A percentile compares a stretch with the other conserved stretches of the same genome.
These are phyloP conservation scores for Cotesia chilonis DNA, from an alignment of 1,140 invertebrate species.

Conservation along the genomic window DNA sequence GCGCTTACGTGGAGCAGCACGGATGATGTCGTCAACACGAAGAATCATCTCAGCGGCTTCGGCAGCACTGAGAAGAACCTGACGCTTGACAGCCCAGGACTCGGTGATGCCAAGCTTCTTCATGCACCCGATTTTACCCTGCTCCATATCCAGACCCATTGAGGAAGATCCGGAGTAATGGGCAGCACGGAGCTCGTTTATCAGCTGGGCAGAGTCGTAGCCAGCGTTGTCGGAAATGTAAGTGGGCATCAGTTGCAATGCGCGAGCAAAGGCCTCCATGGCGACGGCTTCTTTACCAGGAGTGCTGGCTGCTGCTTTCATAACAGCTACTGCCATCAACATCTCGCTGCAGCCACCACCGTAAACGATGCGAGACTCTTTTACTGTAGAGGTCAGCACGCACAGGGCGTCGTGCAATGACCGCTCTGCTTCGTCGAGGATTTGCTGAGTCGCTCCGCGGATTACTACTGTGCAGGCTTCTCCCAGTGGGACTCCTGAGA, in stretches of 20 bases:
- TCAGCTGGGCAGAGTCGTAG: slow-evolving; percentile 94
- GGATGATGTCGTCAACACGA: slow-evolving; percentile 97
- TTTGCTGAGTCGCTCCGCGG: slow-evolving; percentile 98
- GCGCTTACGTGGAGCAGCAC: slow-evolving; percentile 90
- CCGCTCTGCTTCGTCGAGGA: slow-evolving; percentile 97
- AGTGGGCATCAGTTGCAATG: slow-evolving; percentile 88
- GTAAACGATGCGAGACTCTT: slow-evolving; percentile 89
- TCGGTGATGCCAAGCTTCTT: slow-evolving; percentile 91
- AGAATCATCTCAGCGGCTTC: slow-evolving; percentile 99
- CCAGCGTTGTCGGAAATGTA: slow-evolving; percentile 99
- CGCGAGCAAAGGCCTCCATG: slow-evolving; percentile 94
- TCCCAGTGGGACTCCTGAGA: slow-evolving; percentile 93
- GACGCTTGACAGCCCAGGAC: slow-evolving; percentile 95
- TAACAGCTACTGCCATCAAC: slow-evolving; percentile 94
- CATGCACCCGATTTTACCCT: slow-evolving; percentile 87
- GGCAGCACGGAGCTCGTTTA: slow-evolving; percentile 88
- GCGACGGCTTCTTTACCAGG: slow-evolving; percentile 97
- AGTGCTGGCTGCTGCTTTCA: slow-evolving; percentile 84
- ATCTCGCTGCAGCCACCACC: slow-evolving; percentile 96
- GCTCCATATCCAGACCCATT: slow-evolving; percentile 92
- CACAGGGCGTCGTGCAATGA: slow-evolving; percentile 98
- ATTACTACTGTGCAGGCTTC: slow-evolving; percentile 98
- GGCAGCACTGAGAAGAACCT: slow-evolving; percentile 91
- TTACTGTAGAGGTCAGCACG: slow-evolving; percentile 94
- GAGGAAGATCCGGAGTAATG: slow-evolving; percentile 82